Base-by-base conservation (phyloP, 2,113 vertebrate species). In the Meriones unguiculatus region DNA sequence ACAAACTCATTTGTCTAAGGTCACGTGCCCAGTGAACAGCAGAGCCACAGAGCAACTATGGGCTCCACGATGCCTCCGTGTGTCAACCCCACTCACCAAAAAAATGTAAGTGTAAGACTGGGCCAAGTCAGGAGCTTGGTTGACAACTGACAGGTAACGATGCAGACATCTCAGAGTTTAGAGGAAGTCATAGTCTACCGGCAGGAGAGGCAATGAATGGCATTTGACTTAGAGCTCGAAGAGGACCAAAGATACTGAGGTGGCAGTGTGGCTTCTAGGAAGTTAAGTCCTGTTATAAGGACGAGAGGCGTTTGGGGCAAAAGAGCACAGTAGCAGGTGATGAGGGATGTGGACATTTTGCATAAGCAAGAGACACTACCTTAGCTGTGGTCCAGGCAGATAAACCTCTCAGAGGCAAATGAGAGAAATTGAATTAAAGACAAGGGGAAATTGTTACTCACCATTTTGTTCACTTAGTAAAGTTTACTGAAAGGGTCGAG, bases 361-460 rank as follows among this genome's bases (percentile, higher is more conserved):
- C 81, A 50, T 35, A 73, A 17, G 50, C 41, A 35, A 89, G 30
- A 78, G 62, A 81, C 13, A 59, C 38, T 57, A 1, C 54, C 24
- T 18, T 50, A 89, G 38, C 46, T 52, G 84, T 88, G 69, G 80
- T 89, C 84, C 46, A 95, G 46, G 57, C 35, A 59, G 64, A 28
- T 50, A 92, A 65, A 85, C 93, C 41, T 94, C 90, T 86, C 86
- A 38, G 82, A n/a, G 38, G 7, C 75, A 88, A 50, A 64, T 72
- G 89, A 89, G 69, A 92, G 89, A 92, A 93, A 73, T 20, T 86
- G 62, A 20, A 92, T 91, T 75, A 94, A 97, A 96, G 46, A 30
- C 69, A 94, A 96, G 17, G 38, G 12, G 54, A 73, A 77, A 80
- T 87, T 87, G 41, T 64, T 81, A 59, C 57, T 75, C 82, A 67